phyloP scores from a whole-genome alignment of 2,888 invertebrate species.

The Ormyrus pomaceus region DNA sequence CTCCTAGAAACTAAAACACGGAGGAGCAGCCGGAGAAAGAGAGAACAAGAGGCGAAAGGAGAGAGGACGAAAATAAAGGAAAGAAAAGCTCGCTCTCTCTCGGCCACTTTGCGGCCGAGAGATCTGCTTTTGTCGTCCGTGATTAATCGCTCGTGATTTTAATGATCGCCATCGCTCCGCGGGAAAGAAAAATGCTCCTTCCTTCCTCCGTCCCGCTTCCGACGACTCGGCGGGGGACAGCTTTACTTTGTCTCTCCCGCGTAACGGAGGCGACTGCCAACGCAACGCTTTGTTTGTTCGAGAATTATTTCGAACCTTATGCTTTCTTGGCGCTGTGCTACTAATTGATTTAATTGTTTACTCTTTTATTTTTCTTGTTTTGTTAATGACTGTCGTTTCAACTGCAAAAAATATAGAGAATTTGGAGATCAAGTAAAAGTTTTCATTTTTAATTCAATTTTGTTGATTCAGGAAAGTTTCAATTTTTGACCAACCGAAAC shows the following conservation, averaged over 20 bases:
- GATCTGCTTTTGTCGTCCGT: slow-evolving; percentile 52
- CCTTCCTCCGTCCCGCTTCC: slow-evolving; percentile 11
- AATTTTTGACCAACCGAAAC: no score
- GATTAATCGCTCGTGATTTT: slow-evolving; percentile 50
- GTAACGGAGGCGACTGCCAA: slow-evolving; percentile 10
- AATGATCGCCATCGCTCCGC: slow-evolving; percentile 46
- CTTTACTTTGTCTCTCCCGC: slow-evolving; percentile 38
- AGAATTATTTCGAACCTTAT: no score
- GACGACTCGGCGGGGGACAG: slow-evolving; percentile 2
- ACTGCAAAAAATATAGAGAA: no score
- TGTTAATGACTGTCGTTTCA: no score
- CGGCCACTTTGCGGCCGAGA: slow-evolving; percentile 27
- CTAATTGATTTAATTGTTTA: background rate
- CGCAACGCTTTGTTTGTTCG: background rate
- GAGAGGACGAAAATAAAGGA: background rate
- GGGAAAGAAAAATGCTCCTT: background rate
- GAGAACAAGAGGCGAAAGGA: background rate
- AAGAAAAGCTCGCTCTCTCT: background rate
- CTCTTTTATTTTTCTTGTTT: background rate
- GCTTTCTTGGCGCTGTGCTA: slow-evolving; percentile 1
- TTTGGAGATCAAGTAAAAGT: no score
- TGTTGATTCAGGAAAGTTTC: no score
- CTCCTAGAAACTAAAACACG: background rate
- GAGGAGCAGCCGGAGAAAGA: background rate
- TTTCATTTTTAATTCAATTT: no score